A percentile compares a stretch with the other conserved stretches of the same genome.
These are phyloP conservation scores for Rousettus leschenaultii DNA, from an alignment of 2,113 vertebrate species.

Conservation along the genomic window DNA sequence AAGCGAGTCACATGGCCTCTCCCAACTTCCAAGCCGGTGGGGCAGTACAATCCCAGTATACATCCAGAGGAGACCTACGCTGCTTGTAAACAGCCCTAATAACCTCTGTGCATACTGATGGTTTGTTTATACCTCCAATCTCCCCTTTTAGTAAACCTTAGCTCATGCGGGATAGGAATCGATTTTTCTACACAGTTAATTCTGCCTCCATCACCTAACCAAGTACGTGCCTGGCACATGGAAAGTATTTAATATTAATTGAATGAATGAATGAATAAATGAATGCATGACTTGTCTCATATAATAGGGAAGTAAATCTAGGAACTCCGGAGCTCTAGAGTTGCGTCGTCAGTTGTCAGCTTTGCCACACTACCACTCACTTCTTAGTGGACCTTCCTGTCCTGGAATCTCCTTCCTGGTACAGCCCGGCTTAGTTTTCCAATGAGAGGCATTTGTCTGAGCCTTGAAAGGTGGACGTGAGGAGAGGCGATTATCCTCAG, in stretches of 20 bases:
- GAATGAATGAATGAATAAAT: not conserved
- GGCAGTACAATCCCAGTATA: not conserved
- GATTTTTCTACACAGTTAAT: not conserved
- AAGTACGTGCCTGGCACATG: not conserved
- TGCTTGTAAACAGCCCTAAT: not conserved
- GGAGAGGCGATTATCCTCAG: not conserved
- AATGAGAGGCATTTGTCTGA: not conserved
- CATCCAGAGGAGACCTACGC: not conserved
- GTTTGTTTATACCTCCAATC: not conserved
- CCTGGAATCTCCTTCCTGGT: not conserved
- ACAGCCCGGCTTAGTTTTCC: not conserved
- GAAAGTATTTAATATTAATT: not conserved
- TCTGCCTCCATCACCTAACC: not conserved
- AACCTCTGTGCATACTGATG: not conserved
- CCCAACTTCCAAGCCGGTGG: not conserved
- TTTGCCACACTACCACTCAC: not conserved
- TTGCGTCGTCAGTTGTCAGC: not conserved
- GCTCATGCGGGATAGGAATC: not conserved
- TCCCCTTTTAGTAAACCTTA: not conserved
- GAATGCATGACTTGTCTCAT: not conserved
- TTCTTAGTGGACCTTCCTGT: not conserved
- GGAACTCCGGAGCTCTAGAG: not conserved
- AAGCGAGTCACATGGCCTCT: not conserved
- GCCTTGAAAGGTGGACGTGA: not conserved
- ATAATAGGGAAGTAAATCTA: not conserved